Conservation (phyloP, 2,113 vertebrate genomes). For the Ia io region DNA sequence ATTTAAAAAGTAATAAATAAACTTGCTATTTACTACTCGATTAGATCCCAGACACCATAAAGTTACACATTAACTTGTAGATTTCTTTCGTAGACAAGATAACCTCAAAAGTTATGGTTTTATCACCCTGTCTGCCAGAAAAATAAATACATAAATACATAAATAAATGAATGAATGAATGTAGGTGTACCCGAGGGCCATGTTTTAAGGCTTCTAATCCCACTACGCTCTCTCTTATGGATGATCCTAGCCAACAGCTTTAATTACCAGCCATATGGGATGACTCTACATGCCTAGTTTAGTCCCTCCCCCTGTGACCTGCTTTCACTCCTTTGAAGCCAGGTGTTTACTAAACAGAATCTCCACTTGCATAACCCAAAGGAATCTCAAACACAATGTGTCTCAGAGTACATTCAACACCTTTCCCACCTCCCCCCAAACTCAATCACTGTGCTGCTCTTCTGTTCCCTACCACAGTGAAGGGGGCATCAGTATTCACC, state of each 20-base stretch:
- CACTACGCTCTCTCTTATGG: background rate
- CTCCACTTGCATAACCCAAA: background rate
- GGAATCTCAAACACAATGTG: background rate
- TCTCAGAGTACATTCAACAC: background rate
- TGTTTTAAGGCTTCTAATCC: background rate
- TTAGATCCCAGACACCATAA: too few species aligned
- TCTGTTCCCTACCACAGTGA: background rate
- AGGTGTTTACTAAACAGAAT: slow-evolving; percentile 30
- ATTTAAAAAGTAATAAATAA: too few species aligned
- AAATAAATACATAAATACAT: background rate
- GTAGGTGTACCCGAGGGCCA: background rate
- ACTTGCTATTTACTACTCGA: too few species aligned
- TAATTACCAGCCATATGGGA: background rate
- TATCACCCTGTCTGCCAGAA: too few species aligned
- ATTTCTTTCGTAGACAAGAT: too few species aligned
- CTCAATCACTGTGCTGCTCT: background rate
- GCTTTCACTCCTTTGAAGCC: background rate
- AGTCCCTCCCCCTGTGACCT: background rate
- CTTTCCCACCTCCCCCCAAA: background rate
- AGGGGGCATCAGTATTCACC: background rate
- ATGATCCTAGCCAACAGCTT: background rate
- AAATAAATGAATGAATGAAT: background rate
- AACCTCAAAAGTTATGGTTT: too few species aligned
- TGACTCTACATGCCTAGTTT: background rate
- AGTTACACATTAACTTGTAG: too few species aligned